phyloP scores from a whole-genome alignment of 2,797 vertebrate species.

The Sitta carolinensis region DNA sequence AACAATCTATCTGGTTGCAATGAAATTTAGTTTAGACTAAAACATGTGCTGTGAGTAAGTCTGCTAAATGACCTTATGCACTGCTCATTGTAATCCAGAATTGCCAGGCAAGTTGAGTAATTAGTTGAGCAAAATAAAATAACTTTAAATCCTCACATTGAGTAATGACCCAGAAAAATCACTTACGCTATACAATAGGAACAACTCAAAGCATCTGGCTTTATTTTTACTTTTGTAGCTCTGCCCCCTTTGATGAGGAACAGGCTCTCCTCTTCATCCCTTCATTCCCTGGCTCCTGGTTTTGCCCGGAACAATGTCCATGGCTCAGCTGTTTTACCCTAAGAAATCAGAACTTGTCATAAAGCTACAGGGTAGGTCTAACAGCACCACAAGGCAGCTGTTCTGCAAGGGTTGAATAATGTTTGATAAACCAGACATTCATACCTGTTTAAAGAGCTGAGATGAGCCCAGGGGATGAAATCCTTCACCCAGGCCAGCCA shows the following conservation, averaged over 20 bases:
- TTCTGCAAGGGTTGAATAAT: neutral
- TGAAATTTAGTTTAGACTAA: conserved; percentile 52
- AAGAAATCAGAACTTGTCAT: neutral
- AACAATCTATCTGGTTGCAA: conserved; percentile 15
- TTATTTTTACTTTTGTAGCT: conserved; percentile 36
- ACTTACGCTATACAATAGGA: conserved; percentile 44
- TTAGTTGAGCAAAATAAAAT: conserved; percentile 66
- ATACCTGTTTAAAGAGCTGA: neutral
- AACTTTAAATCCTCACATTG: conserved; percentile 39
- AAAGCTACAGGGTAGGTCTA: neutral
- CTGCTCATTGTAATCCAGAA: conserved; percentile 55
- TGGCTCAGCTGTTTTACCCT: neutral
- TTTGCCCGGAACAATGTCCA: neutral
- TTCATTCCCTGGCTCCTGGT: neutral
- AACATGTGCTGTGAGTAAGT: conserved; percentile 53
- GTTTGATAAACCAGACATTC: neutral
- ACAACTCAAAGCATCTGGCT: conserved; percentile 15
- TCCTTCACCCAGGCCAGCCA: neutral
- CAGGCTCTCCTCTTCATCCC: neutral
- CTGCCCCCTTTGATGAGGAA: conserved; percentile 19
- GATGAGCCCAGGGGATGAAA: neutral
- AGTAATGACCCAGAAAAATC: conserved; percentile 68
- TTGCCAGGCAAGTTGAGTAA: conserved; percentile 59
- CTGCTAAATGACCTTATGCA: conserved; percentile 55
- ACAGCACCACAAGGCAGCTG: neutral